phyloP scores from a whole-genome alignment of 2,888 invertebrate genomes.

The Neelides folsomi region DNA sequence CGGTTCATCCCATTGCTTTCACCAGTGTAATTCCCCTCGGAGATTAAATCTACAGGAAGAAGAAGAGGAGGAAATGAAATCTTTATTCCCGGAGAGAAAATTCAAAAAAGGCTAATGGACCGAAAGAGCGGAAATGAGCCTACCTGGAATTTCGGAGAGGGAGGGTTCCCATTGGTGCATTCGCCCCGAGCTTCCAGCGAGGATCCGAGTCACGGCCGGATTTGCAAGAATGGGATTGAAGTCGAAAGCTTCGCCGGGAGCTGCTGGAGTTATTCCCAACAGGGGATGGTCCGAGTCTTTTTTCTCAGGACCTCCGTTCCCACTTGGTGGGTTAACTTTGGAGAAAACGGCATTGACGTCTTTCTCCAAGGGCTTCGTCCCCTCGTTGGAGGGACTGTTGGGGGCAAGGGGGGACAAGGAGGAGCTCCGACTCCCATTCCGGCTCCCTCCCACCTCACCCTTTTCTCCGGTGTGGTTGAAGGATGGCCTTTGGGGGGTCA shows the following conservation, averaged over 20 bases:
- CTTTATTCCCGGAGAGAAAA: neutral
- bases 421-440: neutral
- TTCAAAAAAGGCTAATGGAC: neutral
- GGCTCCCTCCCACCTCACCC: neutral
- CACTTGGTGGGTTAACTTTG: constrained; percentile 42
- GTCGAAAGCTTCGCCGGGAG: constrained; percentile 39
- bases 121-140: constrained; percentile 1
- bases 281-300: constrained; percentile 29
- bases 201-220: constrained; percentile 68
- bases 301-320: constrained; percentile 15
- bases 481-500: neutral
- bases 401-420: neutral
- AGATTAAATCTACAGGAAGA: constrained; percentile 21
- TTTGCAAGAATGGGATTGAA: constrained; percentile 59
- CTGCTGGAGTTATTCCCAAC: constrained; percentile 33
- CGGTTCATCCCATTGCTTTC: constrained; percentile 17
- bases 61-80: constrained; percentile 3
- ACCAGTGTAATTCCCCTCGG: constrained; percentile 33
- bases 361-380: constrained; percentile 42
- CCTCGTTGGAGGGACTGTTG: neutral
- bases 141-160: constrained; percentile 34
- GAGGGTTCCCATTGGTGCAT: constrained; percentile 34
- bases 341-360: constrained; percentile 55
- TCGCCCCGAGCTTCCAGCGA: constrained; percentile 67
- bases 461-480: neutral